These are phyloP conservation scores for Salvelinus alpinus DNA, from an alignment of 2,113 vertebrate species.

Conservation along the genomic window DNA sequence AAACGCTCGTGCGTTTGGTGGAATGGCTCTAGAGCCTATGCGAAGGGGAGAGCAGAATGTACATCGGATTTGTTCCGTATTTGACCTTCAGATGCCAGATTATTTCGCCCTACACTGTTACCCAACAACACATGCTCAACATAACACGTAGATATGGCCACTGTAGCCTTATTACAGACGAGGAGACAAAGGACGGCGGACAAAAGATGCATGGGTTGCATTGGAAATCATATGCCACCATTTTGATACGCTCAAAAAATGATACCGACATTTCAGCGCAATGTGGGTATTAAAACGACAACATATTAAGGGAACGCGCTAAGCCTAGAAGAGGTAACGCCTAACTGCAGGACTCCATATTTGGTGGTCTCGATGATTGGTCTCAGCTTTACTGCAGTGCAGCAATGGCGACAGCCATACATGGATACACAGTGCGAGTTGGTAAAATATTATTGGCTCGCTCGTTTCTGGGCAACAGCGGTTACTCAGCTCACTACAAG, in stretches of 20 bases:
- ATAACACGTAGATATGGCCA: no score
- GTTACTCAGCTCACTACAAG: slow-evolving; percentile 27
- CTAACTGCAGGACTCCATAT: slow-evolving; percentile 55
- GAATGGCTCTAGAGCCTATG: no score
- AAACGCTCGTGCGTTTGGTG: no score
- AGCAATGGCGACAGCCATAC: slow-evolving; percentile 75
- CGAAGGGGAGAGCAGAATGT: no score
- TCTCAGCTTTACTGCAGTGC: slow-evolving; percentile 63
- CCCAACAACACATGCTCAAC: no score
- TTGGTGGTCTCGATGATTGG: slow-evolving; percentile 73
- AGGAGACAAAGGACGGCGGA: slow-evolving; percentile 52
- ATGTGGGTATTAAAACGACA: neutral
- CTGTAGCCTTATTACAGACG: neutral
- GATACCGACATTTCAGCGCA: slow-evolving; percentile 68
- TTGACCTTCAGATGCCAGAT: no score
- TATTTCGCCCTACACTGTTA: no score
- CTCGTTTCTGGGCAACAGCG: slow-evolving; percentile 83
- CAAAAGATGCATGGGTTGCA: slow-evolving; percentile 56
- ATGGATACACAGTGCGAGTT: slow-evolving; percentile 65
- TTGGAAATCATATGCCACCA: slow-evolving; percentile 63
- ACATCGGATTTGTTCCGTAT: no score
- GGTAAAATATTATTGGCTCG: slow-evolving; percentile 76
- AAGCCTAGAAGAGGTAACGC: no score
- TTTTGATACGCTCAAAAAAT: slow-evolving; percentile 63
- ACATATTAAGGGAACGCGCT: no score